Evolutionary conservation across 2,888 invertebrate species (phyloP).

Genomic region (Teinopalpus imperialis): DNA sequence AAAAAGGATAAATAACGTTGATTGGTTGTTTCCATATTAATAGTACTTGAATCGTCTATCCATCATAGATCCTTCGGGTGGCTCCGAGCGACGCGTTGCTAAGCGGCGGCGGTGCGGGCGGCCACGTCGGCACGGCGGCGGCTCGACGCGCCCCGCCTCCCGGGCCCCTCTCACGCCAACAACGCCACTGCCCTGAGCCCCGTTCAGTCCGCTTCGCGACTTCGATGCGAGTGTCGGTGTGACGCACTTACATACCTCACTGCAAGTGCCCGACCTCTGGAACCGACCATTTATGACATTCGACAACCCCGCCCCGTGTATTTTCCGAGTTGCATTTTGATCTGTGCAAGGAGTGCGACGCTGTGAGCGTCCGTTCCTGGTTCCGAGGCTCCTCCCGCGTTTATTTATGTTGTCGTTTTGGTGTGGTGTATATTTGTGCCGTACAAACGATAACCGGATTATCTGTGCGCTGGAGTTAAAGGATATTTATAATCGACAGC

Average conservation of each 20-base stretch:
- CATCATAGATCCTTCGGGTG: conserved; percentile 26
- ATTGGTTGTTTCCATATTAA: too few relatives aligned
- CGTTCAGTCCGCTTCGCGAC: conserved; percentile 67
- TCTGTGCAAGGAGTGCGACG: conserved; percentile 66
- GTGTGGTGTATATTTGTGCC: conserved; percentile 81
- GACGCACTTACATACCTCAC: conserved; percentile 47
- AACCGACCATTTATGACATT: conserved; percentile 76
- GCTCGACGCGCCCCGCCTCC: conserved; percentile 34
- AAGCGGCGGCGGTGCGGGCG: conserved; percentile 58
- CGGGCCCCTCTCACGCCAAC: conserved; percentile 37
- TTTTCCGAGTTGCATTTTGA: conserved; percentile 72
- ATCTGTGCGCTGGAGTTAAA: conserved; percentile 75
- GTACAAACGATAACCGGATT: conserved; percentile 79
- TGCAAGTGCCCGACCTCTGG: conserved; percentile 73
- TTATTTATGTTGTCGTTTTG: conserved; percentile 81
- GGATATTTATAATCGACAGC: conserved; percentile 73
- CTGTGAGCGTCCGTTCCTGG: conserved; percentile 54
- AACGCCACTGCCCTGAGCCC: conserved; percentile 31
- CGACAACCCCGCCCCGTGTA: conserved; percentile 80
- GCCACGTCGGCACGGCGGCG: conserved; percentile 48
- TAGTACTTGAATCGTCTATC: conserved; percentile 26
- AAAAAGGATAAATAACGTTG: too few relatives aligned
- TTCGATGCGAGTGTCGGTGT: conserved; percentile 58
- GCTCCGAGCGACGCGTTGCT: conserved; percentile 40
- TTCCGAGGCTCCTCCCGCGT: conserved; percentile 64